Conservation (phyloP, 2,888 invertebrate genomes). For the Fragum whitleyi region DNA sequence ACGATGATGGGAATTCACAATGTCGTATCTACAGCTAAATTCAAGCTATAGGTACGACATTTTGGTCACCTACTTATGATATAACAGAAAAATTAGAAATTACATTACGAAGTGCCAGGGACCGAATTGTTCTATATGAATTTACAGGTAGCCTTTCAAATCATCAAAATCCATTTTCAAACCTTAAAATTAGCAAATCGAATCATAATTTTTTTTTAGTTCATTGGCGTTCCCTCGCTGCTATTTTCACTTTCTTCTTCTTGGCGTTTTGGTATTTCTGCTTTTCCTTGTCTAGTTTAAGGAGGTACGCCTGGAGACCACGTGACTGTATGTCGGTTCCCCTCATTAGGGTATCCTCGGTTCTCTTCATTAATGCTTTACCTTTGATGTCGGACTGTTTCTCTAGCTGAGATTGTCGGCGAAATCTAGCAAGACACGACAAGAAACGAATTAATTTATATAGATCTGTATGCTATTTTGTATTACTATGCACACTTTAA, state of each 20-base stretch:
- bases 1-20: too few species aligned
- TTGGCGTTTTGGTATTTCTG: slow-evolving; percentile 20
- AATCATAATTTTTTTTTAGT: not conserved
- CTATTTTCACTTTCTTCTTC: not conserved
- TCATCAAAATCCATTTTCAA: too few species aligned
- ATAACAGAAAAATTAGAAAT: too few species aligned
- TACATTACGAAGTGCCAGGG: too few species aligned
- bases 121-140: too few species aligned
- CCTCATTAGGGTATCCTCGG: slow-evolving; percentile 36
- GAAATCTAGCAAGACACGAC: slow-evolving; percentile 31
- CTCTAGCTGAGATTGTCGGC: slow-evolving; percentile 38
- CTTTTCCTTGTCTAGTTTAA: slow-evolving; percentile 35
- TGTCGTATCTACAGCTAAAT: too few species aligned
- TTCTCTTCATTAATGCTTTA: slow-evolving; percentile 18
- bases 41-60: too few species aligned
- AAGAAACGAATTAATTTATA: not conserved
- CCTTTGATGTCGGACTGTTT: slow-evolving; percentile 24
- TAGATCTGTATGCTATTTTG: not conserved
- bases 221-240: not conserved
- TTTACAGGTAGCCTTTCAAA: too few species aligned
- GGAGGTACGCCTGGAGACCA: slow-evolving; percentile 38
- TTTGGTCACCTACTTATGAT: too few species aligned
- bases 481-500: not conserved
- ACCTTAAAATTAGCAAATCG: too few species aligned
- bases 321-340: slow-evolving; percentile 37